Evolutionary conservation across 35 echinoderm and acorn worm genomes (phyloP).

Genomic region (Strongylocentrotus purpuratus): DNA sequence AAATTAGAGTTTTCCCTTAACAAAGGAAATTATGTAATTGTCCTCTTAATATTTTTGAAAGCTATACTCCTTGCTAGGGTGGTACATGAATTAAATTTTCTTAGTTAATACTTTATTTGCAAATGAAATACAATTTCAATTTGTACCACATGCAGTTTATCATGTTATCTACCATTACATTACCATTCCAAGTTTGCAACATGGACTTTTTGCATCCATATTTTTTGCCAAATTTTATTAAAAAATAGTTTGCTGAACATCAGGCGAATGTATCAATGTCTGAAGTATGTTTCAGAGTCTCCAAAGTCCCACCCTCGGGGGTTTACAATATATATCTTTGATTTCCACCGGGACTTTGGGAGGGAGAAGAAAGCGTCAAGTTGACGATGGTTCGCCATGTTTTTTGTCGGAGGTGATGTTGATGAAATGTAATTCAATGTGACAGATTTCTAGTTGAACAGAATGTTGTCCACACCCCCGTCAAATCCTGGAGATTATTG

Average conservation of each 20-base stretch:
- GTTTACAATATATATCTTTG: neutral
- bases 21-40: neutral
- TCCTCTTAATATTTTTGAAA: neutral
- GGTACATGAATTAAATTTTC: neutral
- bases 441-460: neutral
- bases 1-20: neutral
- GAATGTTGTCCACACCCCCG: neutral
- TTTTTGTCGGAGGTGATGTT: neutral
- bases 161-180: too few species aligned
- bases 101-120: too few species aligned
- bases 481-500: neutral
- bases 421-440: neutral
- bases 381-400: neutral
- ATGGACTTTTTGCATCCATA: too few species aligned
- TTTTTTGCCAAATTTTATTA: too few species aligned
- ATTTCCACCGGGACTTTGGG: neutral
- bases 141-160: too few species aligned
- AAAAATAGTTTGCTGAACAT: too few species aligned
- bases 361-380: neutral
- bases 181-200: too few species aligned
- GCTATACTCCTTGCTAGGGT: neutral
- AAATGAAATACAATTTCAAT: too few species aligned
- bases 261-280: neutral
- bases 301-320: neutral
- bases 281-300: neutral